These are phyloP conservation scores for Pangasianodon hypophthalmus DNA, from an alignment of 2,113 vertebrate species.

Conservation along the genomic window DNA sequence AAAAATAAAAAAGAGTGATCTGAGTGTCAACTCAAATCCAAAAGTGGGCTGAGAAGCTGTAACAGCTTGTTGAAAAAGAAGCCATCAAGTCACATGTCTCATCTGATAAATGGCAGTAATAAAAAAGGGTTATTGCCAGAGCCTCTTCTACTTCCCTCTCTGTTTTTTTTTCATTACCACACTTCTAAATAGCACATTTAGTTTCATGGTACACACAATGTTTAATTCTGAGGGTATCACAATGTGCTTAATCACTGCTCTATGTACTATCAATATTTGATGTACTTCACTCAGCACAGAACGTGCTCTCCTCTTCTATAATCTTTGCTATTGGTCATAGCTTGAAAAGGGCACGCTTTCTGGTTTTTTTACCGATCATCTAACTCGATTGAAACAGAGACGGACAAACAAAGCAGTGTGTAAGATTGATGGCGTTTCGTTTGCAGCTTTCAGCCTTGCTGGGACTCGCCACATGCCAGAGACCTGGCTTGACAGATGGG, in stretches of 20 bases:
- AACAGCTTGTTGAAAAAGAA: constrained; percentile 20
- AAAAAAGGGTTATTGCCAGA: constrained; percentile 57
- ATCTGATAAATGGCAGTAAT: constrained; percentile 64
- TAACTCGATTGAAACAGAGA: not conserved
- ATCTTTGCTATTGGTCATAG: constrained; percentile 16
- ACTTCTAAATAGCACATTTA: constrained; percentile 43
- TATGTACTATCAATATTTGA: constrained; percentile 38
- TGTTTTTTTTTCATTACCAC: constrained; percentile 39
- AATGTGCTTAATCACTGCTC: constrained; percentile 31
- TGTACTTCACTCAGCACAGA: constrained; percentile 21
- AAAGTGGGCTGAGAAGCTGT: not conserved
- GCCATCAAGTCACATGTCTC: constrained; percentile 17
- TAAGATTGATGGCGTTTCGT: constrained; percentile 55
- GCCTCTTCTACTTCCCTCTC: constrained; percentile 43
- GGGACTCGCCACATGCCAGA: constrained; percentile 7
- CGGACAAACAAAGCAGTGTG: constrained; percentile 39
- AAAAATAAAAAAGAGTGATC: not conserved
- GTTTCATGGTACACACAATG: not conserved
- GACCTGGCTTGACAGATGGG: constrained; percentile 49
- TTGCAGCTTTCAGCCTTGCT: constrained; percentile 44
- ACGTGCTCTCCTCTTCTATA: not conserved
- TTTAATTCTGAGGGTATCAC: constrained; percentile 13
- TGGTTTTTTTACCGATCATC: constrained; percentile 8
- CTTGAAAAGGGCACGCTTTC: not conserved
- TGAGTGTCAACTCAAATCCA: not conserved